Percentiles rank a stretch among this genome's conserved stretches.
phyloP scores from a whole-genome alignment of 2,113 vertebrate species.

The Edolisoma coerulescens region DNA sequence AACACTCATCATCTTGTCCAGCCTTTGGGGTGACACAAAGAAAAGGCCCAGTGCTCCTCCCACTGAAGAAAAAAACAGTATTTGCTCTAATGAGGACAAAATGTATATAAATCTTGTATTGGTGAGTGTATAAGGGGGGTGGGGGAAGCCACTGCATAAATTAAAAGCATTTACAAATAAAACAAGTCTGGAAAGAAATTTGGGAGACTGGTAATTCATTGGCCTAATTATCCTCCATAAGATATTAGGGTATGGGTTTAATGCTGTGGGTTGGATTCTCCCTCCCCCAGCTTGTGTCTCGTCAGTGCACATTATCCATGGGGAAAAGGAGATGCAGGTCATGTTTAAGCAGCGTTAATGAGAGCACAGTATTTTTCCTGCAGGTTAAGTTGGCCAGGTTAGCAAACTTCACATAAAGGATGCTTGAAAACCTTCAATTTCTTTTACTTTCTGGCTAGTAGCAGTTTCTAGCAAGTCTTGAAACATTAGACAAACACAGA shows the following conservation, averaged over 20 bases:
- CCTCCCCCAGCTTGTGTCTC: slow-evolving; percentile 8
- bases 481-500: slow-evolving; percentile 17
- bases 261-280: slow-evolving; percentile 30
- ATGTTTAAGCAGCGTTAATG: slow-evolving; percentile 42
- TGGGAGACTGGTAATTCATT: slow-evolving; percentile 31
- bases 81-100: neutral
- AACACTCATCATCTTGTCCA: neutral
- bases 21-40: neutral
- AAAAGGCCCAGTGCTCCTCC: neutral
- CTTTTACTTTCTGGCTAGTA: slow-evolving; percentile 10
- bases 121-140: neutral
- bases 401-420: neutral
- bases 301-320: slow-evolving; percentile 8
- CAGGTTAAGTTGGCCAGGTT: slow-evolving; percentile 28
- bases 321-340: slow-evolving; percentile 51
- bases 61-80: neutral
- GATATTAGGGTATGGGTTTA: slow-evolving; percentile 8
- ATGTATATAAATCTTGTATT: neutral
- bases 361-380: slow-evolving; percentile 28
- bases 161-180: neutral
- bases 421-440: neutral
- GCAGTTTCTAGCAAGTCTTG: slow-evolving; percentile 1
- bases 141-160: neutral
- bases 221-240: slow-evolving; percentile 41
- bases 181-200: neutral